These are phyloP conservation scores for Illadopsis cleaveri DNA, from an alignment of 2,113 vertebrate species.

Conservation along the genomic window DNA sequence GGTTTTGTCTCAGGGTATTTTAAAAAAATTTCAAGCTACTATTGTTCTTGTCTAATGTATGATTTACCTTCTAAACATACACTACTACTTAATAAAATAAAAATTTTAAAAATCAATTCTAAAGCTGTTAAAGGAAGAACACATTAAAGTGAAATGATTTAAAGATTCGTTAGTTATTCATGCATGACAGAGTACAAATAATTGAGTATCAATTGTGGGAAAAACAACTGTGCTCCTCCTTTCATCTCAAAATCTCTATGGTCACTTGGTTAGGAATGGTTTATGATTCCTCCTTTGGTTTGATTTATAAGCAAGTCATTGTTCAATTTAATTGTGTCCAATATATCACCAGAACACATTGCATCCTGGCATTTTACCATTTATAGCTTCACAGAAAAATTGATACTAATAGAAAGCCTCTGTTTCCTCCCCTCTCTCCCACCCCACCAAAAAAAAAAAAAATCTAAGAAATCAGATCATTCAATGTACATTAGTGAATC, in stretches of 20 bases:
- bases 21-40: background rate
- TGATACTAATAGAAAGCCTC: constrained; percentile 68
- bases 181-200: background rate
- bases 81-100: background rate
- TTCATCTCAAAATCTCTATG: constrained; percentile 40
- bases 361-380: constrained; percentile 59
- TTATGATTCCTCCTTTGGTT: constrained; percentile 57
- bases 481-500: constrained; percentile 34
- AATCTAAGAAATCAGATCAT: constrained; percentile 62
- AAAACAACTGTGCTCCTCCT: background rate
- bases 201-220: background rate
- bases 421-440: background rate
- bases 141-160: background rate
- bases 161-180: background rate
- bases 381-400: constrained; percentile 68
- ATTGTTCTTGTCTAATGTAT: background rate
- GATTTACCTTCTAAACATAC: background rate
- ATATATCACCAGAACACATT: constrained; percentile 58
- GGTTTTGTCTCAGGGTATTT: background rate
- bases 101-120: background rate
- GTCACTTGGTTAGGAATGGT: constrained; percentile 47
- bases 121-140: background rate
- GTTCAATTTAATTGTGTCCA: constrained; percentile 68
- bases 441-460: constrained; percentile 45
- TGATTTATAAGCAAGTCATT: constrained; percentile 72